Base-by-base conservation (phyloP, 2,113 vertebrate species). In the Vimba vimba region DNA sequence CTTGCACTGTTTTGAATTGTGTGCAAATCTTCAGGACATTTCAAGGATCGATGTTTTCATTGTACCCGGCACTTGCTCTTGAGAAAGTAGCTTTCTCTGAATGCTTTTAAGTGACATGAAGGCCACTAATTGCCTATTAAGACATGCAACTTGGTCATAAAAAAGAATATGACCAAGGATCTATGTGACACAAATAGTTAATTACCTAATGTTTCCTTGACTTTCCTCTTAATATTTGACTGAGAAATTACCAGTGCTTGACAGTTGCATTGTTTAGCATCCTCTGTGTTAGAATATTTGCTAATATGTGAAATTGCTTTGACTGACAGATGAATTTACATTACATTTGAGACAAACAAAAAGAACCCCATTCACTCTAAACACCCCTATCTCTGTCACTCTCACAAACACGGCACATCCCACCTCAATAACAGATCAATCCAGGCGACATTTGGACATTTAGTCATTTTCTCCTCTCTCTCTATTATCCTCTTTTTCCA, bases 251-350 rank as follows among this genome's bases (percentile, higher is more conserved):
- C 66, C 50, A 30, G 30, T 59, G 47, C 30, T 39, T 74, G 82
- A 83, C 82, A 59, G 82, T 33, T n/a, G 43, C 33, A 50, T 82
- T 82, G 69, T 57, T 84, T 82, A 21, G 33, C 74, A 39, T 60
- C 57, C 30, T 19, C 45, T 9, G 78, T 78, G 71, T 85, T 81
- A 75, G 47, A 76, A 75, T 73, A 47, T 74, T 74, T 74, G 11
- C 45, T 71, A 82, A 88, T 50, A 43, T 47, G 80, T 30, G 43
- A 69, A 75, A 75, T 80, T 86, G 77, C 69, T 84, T 81, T 86
- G 77, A 86, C 36, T 76, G 82, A 71, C 77, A 43, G 59, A 76
- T 33, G 25, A 25, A 68, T 88, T 88, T 15, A 59, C 69, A 69
- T 77, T 79, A 74, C 57, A 19, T 68, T 57, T 30, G 10, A 81